phyloP scores from a whole-genome alignment of 2,888 invertebrate genomes.

The Myathropa florea region DNA sequence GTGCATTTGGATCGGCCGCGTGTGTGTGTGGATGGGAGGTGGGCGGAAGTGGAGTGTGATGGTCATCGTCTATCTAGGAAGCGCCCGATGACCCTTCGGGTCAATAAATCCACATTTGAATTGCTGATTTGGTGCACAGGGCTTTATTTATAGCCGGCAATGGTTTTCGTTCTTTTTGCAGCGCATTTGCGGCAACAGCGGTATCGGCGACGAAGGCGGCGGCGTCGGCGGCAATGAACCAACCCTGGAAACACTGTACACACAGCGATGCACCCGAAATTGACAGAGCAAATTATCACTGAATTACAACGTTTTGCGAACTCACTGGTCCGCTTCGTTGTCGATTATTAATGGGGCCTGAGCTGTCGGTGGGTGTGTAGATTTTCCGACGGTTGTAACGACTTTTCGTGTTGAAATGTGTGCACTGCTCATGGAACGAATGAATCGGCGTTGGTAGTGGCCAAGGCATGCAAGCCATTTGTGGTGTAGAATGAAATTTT shows the following conservation, averaged over 20 bases:
- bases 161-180: slow-evolving; percentile 30
- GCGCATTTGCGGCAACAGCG: background rate
- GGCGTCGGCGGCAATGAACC: background rate
- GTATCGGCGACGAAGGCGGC: background rate
- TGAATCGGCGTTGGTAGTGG: background rate
- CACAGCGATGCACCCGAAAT: slow-evolving; percentile 43
- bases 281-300: slow-evolving; percentile 69
- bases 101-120: slow-evolving; percentile 69
- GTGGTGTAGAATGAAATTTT: slow-evolving; percentile 23
- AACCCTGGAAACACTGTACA: background rate
- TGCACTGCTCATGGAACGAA: background rate
- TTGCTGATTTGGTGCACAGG: slow-evolving; percentile 68
- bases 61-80: slow-evolving; percentile 13
- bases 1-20: background rate
- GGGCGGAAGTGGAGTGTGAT: background rate
- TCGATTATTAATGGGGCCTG: slow-evolving; percentile 42
- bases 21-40: background rate
- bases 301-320: slow-evolving; percentile 65
- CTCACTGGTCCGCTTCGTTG: slow-evolving; percentile 43
- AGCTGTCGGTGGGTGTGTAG: background rate
- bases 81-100: slow-evolving; percentile 63
- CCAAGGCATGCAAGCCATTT: background rate
- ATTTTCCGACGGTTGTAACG: background rate
- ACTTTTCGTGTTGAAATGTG: slow-evolving; percentile 19
- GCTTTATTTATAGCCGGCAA: slow-evolving; percentile 56